Evolutionary conservation across 2,888 invertebrate genomes (phyloP).

Genomic region (Tryphoninae sp.): DNA sequence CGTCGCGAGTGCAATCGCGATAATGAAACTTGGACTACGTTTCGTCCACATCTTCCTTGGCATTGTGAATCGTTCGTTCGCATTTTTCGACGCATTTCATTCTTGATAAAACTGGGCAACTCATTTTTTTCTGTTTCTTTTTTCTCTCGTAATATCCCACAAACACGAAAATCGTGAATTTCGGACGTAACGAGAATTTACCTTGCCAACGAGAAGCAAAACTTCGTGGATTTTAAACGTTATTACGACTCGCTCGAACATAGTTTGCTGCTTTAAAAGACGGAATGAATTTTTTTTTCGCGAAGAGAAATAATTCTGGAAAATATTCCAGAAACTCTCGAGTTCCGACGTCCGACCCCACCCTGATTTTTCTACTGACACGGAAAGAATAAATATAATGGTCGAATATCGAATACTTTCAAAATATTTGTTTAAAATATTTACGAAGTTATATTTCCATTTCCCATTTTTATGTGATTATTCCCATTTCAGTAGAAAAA

Average conservation of each 20-base stretch:
- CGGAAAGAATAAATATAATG: too few species aligned
- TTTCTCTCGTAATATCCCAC: neutral
- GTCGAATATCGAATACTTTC: too few species aligned
- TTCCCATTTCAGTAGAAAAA: constrained; percentile 18
- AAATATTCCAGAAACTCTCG: too few species aligned
- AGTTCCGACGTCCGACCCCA: too few species aligned
- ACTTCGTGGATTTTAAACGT: constrained; percentile 10
- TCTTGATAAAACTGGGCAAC: neutral
- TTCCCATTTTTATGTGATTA: too few species aligned
- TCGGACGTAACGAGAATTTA: constrained; percentile 3
- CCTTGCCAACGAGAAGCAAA: neutral
- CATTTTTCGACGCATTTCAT: neutral
- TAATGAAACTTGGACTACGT: neutral
- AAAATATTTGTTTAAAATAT: too few species aligned
- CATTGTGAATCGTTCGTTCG: neutral
- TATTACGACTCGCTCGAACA: too few species aligned
- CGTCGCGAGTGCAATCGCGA: constrained; percentile 1
- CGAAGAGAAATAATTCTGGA: too few species aligned
- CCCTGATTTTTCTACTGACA: too few species aligned
- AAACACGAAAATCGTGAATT: neutral
- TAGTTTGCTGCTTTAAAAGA: too few species aligned
- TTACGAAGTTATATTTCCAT: too few species aligned
- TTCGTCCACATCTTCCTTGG: neutral
- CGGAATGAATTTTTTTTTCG: too few species aligned
- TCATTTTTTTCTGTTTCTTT: neutral